Conservation (phyloP, 2,888 invertebrate genomes). For the Chromoteleia sp. region DNA sequence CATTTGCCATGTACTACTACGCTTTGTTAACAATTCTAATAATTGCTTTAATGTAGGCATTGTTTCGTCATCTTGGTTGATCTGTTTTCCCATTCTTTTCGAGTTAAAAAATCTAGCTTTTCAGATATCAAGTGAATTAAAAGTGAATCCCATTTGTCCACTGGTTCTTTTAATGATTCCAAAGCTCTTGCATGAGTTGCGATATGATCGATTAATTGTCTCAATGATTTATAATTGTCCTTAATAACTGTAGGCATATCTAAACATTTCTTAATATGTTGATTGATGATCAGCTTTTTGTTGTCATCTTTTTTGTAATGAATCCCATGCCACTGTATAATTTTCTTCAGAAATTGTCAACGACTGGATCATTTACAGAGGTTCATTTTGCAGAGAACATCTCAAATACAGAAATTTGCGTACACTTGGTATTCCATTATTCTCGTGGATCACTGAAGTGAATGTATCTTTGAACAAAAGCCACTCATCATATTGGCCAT, state of each 20-base stretch:
- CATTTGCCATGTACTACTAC: neutral
- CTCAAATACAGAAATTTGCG: conserved; percentile 4
- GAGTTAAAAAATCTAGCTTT: conserved; percentile 2
- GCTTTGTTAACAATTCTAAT: neutral
- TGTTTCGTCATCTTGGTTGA: neutral
- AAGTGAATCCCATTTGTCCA: conserved; percentile 18
- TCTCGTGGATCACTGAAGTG: neutral
- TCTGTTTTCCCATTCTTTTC: conserved; percentile 12
- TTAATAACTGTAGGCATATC: neutral
- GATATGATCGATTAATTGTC: neutral
- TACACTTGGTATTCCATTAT: neutral
- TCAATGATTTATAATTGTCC: neutral
- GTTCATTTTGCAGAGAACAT: neutral
- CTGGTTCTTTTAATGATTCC: too few relatives aligned
- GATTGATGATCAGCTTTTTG: neutral
- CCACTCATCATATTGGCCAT: neutral
- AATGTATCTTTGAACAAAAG: neutral
- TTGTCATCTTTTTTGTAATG: conserved; percentile 9
- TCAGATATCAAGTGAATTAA: conserved; percentile 14
- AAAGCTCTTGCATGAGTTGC: too few relatives aligned
- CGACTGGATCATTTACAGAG: neutral
- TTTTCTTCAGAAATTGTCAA: neutral
- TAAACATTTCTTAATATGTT: neutral
- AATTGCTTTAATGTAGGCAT: neutral
- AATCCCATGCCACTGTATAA: neutral